Percentiles rank a stretch among this genome's conserved stretches.
phyloP scores from a whole-genome alignment of 2,888 invertebrate species.

The Corbicula japonica region DNA sequence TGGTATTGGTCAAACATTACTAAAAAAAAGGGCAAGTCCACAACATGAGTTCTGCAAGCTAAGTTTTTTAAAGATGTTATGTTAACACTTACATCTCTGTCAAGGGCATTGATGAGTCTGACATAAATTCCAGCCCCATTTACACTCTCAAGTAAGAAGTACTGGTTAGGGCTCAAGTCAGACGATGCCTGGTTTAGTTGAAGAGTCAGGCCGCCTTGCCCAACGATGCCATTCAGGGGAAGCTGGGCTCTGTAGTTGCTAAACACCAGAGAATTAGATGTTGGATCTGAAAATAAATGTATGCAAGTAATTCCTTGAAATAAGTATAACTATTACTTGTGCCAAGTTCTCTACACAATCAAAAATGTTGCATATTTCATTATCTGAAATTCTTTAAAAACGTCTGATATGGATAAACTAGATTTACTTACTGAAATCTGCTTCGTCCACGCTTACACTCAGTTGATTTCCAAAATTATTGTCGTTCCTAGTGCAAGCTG shows the following conservation, averaged over 20 bases:
- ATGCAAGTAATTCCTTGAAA: too few species aligned
- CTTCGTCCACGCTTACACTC: slow-evolving; percentile 37
- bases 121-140: slow-evolving; percentile 58
- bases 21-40: too few species aligned
- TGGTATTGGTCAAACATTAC: too few species aligned
- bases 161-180: slow-evolving; percentile 54
- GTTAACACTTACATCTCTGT: slow-evolving; percentile 79
- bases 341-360: too few species aligned
- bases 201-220: slow-evolving; percentile 20
- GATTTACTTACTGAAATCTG: slow-evolving; percentile 36
- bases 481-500: slow-evolving; percentile 51
- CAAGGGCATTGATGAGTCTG: slow-evolving; percentile 85
- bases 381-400: background rate
- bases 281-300: slow-evolving; percentile 45
- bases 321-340: too few species aligned
- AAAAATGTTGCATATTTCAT: too few species aligned
- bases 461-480: slow-evolving; percentile 5
- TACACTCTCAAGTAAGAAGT: slow-evolving; percentile 58
- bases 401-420: too few species aligned
- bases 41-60: too few species aligned
- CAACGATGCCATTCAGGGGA: slow-evolving; percentile 44
- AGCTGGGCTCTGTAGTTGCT: slow-evolving; percentile 43
- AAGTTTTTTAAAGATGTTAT: too few species aligned
- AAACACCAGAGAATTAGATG: background rate
- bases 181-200: slow-evolving; percentile 31